These are phyloP conservation scores for Setipinna tenuifilis DNA, from an alignment of 2,797 vertebrate species.

Conservation along the genomic window DNA sequence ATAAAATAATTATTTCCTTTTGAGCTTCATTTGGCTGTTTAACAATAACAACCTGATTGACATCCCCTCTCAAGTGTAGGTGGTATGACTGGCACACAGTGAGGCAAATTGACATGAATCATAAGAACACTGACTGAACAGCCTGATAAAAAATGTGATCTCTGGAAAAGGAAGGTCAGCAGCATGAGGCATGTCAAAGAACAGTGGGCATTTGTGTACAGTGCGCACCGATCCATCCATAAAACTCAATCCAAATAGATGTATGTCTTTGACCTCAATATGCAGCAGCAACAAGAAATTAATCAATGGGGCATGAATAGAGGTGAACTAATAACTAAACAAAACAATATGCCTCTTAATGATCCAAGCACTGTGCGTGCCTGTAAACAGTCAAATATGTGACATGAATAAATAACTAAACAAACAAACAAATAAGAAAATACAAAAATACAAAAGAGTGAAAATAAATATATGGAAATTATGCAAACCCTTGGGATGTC, in stretches of 20 bases:
- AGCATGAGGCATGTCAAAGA: not conserved
- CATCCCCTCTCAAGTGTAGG: not conserved
- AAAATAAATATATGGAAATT: no score
- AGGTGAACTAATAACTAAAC: not conserved
- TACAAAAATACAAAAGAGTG: no score
- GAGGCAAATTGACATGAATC: not conserved
- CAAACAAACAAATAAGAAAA: no score
- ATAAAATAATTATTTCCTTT: not conserved
- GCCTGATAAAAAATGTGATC: not conserved
- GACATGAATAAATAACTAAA: no score
- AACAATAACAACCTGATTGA: not conserved
- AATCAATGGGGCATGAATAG: not conserved
- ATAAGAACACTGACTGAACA: not conserved
- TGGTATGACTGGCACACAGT: not conserved
- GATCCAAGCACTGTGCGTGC: not conserved
- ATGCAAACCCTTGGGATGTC: no score
- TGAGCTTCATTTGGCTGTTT: not conserved
- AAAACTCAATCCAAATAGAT: no score
- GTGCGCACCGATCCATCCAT: no score
- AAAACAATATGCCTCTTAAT: not conserved
- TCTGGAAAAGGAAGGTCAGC: not conserved
- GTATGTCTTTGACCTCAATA: not conserved
- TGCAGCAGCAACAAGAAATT: not conserved
- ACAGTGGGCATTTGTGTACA: no score
- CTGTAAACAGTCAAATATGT: no score